A percentile compares a stretch with the other conserved stretches of the same genome.
Conservation (phyloP, 1,140 invertebrate species). For the Myzus persicae region DNA sequence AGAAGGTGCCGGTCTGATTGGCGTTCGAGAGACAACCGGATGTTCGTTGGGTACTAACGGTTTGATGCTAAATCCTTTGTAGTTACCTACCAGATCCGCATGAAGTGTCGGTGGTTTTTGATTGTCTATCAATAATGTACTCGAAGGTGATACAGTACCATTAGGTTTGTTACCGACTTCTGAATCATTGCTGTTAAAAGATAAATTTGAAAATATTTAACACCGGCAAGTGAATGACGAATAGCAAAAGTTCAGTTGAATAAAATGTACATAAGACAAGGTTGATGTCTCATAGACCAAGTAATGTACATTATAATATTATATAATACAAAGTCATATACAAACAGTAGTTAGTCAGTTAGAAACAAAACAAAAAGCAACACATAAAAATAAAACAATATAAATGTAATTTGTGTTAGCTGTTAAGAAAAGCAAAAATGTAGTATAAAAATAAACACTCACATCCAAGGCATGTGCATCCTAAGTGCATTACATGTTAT, state of each 20-base stretch:
- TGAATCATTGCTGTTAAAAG: slow-evolving; percentile 32
- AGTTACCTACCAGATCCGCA: slow-evolving; percentile 78
- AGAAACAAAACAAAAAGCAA: background rate
- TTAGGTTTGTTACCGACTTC: slow-evolving; percentile 26
- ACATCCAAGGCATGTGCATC: background rate
- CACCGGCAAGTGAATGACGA: background rate
- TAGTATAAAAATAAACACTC: background rate
- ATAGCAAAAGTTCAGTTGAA: background rate
- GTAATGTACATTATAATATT: no score
- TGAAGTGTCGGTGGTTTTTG: background rate
- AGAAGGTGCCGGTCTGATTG: slow-evolving; percentile 40
- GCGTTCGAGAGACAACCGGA: slow-evolving; percentile 64
- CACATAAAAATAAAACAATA: background rate
- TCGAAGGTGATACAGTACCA: slow-evolving; percentile 30
- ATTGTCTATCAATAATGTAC: background rate
- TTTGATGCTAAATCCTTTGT: slow-evolving; percentile 82
- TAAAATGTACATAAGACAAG: background rate
- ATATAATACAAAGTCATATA: no score
- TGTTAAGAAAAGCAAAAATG: background rate
- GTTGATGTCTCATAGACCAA: background rate
- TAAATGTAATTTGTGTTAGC: background rate
- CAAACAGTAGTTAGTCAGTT: background rate
- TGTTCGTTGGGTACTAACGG: slow-evolving; percentile 66
- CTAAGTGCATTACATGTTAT: background rate
- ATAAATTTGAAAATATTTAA: slow-evolving; percentile 26